Evolutionary conservation across 2,888 invertebrate species (phyloP).

Genomic region (Tetragonula carbonaria): DNA sequence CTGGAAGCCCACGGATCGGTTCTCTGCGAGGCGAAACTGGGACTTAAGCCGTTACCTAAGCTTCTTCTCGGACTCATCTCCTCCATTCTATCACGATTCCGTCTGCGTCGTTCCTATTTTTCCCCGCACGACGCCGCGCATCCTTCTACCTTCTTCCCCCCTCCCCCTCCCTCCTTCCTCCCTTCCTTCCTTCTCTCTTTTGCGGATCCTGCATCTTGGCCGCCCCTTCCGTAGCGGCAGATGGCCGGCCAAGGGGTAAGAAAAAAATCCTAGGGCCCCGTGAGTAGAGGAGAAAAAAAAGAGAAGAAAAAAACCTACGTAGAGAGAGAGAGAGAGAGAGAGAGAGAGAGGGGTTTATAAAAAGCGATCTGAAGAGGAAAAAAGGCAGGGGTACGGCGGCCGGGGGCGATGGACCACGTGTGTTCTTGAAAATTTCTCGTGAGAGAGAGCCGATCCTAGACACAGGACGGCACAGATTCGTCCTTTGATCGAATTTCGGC

Average conservation of each 20-base stretch:
- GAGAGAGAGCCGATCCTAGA: constrained; percentile 62
- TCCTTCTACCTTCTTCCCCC: constrained; percentile 60
- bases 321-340: constrained; percentile 22
- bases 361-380: constrained; percentile 79
- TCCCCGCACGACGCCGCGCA: constrained; percentile 36
- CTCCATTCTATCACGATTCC: constrained; percentile 55
- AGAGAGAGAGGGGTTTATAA: constrained; percentile 77
- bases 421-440: constrained; percentile 76
- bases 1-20: constrained; percentile 20
- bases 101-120: constrained; percentile 57
- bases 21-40: constrained; percentile 60
- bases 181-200: constrained; percentile 47
- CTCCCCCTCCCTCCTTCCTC: constrained; percentile 51
- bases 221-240: constrained; percentile 85
- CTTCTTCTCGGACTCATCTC: constrained; percentile 66
- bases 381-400: constrained; percentile 53
- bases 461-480: constrained; percentile 63
- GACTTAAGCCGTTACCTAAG: constrained; percentile 80
- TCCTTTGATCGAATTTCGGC: constrained; percentile 82
- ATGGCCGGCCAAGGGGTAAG: constrained; percentile 85
- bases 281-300: constrained; percentile 52
- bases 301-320: background rate
- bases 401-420: constrained; percentile 78
- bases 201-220: constrained; percentile 82
- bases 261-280: constrained; percentile 79